Evolutionary conservation across 1,140 invertebrate species (phyloP).

Genomic region (Heterodera carotae): DNA sequence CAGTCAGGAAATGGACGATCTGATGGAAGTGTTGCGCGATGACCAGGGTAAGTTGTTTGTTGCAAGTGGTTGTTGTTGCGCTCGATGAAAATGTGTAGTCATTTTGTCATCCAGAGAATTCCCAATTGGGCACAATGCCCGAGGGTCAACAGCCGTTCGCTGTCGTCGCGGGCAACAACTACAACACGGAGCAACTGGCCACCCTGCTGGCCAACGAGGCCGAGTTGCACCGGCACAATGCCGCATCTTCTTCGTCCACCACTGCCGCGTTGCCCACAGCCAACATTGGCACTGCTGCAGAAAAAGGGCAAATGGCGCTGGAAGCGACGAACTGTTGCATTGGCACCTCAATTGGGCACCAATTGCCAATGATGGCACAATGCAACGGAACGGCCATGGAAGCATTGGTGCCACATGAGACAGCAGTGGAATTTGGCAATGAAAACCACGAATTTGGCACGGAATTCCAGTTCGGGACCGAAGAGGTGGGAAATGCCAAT

Average conservation of each 20-base stretch:
- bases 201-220: constrained; percentile 24
- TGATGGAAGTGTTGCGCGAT: constrained; percentile 30
- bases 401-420: neutral
- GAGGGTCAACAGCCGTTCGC: neutral
- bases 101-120: no score
- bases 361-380: no score
- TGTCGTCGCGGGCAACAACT: neutral
- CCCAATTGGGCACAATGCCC: neutral
- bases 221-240: constrained; percentile 14
- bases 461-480: neutral
- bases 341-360: neutral
- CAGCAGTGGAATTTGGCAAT: neutral
- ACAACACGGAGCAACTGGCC: constrained; percentile 20
- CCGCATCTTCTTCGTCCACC: neutral
- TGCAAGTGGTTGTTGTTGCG: no score
- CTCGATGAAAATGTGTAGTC: no score
- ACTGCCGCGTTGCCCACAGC: constrained; percentile 4
- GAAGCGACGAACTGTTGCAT: constrained; percentile 1
- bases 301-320: neutral
- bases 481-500: constrained; percentile 3
- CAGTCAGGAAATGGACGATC: constrained; percentile 23
- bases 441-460: neutral
- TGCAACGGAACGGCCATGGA: neutral
- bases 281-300: neutral
- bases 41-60: constrained; percentile 4